phyloP scores from a whole-genome alignment of 2,888 invertebrate genomes.

The Oxyteleia sp. region DNA sequence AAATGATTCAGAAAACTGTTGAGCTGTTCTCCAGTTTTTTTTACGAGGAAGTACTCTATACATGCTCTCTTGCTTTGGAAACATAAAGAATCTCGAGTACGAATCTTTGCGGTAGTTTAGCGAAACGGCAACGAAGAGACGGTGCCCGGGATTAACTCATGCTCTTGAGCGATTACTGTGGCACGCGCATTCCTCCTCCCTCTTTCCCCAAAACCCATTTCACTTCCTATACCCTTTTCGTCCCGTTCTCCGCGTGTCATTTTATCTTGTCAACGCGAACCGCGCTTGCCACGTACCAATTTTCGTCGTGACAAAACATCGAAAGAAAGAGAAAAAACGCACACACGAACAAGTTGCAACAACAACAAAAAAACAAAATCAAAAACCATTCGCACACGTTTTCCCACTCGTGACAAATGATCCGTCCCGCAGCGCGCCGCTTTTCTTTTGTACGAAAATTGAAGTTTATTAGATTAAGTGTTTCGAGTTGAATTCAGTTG shows the following conservation, averaged over 20 bases:
- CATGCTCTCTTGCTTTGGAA: conserved; percentile 73
- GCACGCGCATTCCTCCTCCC: conserved; percentile 77
- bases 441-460: conserved; percentile 9
- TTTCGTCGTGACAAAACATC: conserved; percentile 40
- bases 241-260: conserved; percentile 70
- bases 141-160: conserved; percentile 75
- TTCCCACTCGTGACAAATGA: conserved; percentile 39
- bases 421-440: background rate
- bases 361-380: conserved; percentile 30
- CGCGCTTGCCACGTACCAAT: conserved; percentile 18
- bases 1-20: conserved; percentile 41
- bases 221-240: conserved; percentile 72
- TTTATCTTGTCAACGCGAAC: conserved; percentile 50
- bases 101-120: conserved; percentile 75
- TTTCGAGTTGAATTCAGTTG: conserved; percentile 12
- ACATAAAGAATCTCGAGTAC: conserved; percentile 78
- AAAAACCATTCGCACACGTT: conserved; percentile 5
- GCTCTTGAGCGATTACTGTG: conserved; percentile 81
- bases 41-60: conserved; percentile 53
- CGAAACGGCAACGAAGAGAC: conserved; percentile 55
- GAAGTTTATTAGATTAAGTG: conserved; percentile 39
- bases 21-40: conserved; percentile 37
- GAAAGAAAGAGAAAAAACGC: conserved; percentile 10
- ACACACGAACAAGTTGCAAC: conserved; percentile 20
- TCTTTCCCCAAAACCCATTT: conserved; percentile 61